A percentile compares a stretch with the other conserved stretches of the same genome.
phyloP scores from a whole-genome alignment of 2,797 vertebrate genomes.

The Pteronotus mesoamericanus region DNA sequence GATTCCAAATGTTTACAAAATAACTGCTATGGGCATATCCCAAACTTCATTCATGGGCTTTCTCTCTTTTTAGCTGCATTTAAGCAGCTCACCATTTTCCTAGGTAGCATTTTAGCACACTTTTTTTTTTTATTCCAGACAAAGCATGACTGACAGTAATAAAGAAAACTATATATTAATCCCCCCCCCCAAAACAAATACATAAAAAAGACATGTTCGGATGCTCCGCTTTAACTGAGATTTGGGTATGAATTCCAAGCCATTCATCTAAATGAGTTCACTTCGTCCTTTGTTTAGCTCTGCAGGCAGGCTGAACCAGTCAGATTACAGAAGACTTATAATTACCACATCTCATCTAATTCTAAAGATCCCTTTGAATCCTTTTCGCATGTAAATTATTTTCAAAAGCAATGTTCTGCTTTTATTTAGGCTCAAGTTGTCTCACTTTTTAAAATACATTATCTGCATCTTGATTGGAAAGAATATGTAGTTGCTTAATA shows the following conservation, averaged over 20 bases:
- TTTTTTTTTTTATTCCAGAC: slow-evolving; percentile 42
- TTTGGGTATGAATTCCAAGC: slow-evolving; percentile 33
- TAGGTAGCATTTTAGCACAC: neutral
- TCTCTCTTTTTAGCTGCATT: neutral
- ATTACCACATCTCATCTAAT: slow-evolving; percentile 35
- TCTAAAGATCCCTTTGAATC: slow-evolving; percentile 36
- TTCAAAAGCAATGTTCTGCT: neutral
- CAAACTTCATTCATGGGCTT: neutral
- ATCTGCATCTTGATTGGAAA: neutral
- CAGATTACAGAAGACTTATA: slow-evolving; percentile 35
- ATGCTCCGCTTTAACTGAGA: neutral
- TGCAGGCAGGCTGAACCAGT: slow-evolving; percentile 31
- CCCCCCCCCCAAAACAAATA: slow-evolving; percentile 26
- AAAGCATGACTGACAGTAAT: slow-evolving; percentile 41
- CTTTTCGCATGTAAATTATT: slow-evolving; percentile 29
- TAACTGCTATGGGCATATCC: slow-evolving; percentile 28
- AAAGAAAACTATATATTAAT: slow-evolving; percentile 53
- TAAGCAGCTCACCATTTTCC: slow-evolving; percentile 31
- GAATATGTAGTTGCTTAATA: neutral
- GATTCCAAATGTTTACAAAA: slow-evolving; percentile 69
- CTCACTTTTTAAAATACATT: neutral
- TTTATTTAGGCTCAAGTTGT: neutral
- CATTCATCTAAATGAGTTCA: slow-evolving; percentile 45
- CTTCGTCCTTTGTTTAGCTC: slow-evolving; percentile 44
- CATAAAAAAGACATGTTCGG: slow-evolving; percentile 29